phyloP scores from a whole-genome alignment of 2,797 vertebrate genomes.

The Sebastes alutus region DNA sequence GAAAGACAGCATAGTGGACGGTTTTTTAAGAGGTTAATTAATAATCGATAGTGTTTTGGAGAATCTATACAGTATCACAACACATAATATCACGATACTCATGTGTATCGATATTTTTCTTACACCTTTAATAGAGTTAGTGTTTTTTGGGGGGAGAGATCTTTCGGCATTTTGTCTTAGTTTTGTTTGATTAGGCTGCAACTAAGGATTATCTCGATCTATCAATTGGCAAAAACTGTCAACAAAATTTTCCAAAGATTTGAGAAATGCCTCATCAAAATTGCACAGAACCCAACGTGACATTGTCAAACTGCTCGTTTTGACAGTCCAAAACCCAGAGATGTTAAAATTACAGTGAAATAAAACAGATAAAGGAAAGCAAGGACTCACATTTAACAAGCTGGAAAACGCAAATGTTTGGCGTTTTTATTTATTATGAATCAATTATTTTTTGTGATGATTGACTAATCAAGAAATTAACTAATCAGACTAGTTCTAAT shows the following conservation, averaged over 20 bases:
- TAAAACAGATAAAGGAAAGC: not conserved
- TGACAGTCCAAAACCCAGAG: not conserved
- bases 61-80: no score
- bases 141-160: not conserved
- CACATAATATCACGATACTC: no score
- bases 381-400: not conserved
- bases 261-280: not conserved
- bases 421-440: not conserved
- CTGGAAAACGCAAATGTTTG: not conserved
- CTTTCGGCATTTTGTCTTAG: not conserved
- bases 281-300: fast-evolving
- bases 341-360: not conserved
- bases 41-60: no score
- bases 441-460: not conserved
- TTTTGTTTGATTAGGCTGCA: not conserved
- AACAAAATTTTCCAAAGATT: no score
- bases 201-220: no score
- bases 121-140: fast-evolving
- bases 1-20: no score
- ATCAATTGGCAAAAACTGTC: no score
- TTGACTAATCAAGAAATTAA: not conserved
- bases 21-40: no score
- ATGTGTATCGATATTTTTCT: no score
- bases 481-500: not conserved
- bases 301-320: not conserved